These are phyloP conservation scores for Elegia similella DNA, from an alignment of 2,888 invertebrate genomes.

Conservation along the genomic window DNA sequence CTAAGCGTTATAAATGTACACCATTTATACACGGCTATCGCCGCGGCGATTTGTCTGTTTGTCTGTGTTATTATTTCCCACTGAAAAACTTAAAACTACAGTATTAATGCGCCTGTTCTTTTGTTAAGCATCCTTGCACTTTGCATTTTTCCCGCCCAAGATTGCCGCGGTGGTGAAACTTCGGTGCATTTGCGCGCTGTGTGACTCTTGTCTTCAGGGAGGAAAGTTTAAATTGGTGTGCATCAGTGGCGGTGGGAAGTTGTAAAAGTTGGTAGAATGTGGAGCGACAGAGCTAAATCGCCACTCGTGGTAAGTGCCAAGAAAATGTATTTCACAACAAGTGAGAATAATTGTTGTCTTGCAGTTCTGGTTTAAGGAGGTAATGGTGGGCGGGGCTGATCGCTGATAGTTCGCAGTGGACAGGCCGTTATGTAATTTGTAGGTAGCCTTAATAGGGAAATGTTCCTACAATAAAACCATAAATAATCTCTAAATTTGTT, in stretches of 20 bases:
- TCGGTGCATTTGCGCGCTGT: conserved; percentile 26
- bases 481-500: no score
- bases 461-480: background rate
- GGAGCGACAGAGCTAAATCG: conserved; percentile 71
- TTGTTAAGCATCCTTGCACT: conserved; percentile 55
- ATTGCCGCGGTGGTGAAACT: conserved; percentile 44
- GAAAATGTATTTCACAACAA: conserved; percentile 75
- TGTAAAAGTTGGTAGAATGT: conserved; percentile 40
- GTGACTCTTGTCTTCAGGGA: conserved; percentile 37
- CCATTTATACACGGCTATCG: conserved; percentile 6
- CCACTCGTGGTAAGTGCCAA: conserved; percentile 68
- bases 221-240: conserved; percentile 57
- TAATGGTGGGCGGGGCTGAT: conserved; percentile 31
- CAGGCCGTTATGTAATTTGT: background rate
- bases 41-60: conserved; percentile 8
- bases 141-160: conserved; percentile 58
- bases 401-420: background rate
- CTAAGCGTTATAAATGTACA: conserved; percentile 11
- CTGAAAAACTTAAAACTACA: conserved; percentile 46
- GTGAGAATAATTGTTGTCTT: conserved; percentile 74
- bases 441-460: background rate
- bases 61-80: conserved; percentile 20
- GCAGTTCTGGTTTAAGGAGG: conserved; percentile 49
- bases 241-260: conserved; percentile 31
- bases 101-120: conserved; percentile 53